Conservation (phyloP, 1,140 invertebrate genomes). For the Euschistus heros region DNA sequence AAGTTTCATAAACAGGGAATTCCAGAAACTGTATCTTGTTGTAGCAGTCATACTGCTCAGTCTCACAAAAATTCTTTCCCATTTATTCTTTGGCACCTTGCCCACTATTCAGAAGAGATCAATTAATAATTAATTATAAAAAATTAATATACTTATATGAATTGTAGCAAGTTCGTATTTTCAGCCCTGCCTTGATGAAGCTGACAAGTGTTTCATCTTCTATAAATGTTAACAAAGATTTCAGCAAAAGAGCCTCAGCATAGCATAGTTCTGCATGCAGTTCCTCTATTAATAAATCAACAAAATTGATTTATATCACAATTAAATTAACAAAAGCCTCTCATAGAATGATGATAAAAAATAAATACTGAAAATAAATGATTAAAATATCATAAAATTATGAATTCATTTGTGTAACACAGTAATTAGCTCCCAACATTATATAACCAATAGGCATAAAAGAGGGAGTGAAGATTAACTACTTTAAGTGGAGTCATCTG, state of each 20-base stretch:
- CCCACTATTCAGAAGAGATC: conserved; percentile 16
- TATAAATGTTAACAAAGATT: conserved; percentile 82
- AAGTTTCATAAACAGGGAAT: no score
- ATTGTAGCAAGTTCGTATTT: conserved; percentile 83
- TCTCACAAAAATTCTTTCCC: background rate
- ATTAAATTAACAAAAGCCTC: background rate
- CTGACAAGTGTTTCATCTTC: conserved; percentile 90
- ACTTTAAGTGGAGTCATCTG: no score
- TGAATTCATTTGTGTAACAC: no score
- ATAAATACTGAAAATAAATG: conserved; percentile 20
- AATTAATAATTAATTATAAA: background rate
- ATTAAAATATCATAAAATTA: no score
- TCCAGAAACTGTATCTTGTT: no score
- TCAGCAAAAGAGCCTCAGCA: conserved; percentile 78
- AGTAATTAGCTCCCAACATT: no score
- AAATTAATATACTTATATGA: conserved; percentile 71
- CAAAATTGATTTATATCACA: conserved; percentile 18
- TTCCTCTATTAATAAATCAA: conserved; percentile 47
- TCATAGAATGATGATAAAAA: background rate
- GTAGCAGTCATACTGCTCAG: background rate
- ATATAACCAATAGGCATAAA: no score
- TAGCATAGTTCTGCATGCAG: conserved; percentile 92
- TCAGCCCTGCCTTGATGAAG: conserved; percentile 86
- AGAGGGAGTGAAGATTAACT: no score
- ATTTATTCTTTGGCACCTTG: background rate